Conservation (phyloP, 2,888 invertebrate species). For the Lathronympha strigana region DNA sequence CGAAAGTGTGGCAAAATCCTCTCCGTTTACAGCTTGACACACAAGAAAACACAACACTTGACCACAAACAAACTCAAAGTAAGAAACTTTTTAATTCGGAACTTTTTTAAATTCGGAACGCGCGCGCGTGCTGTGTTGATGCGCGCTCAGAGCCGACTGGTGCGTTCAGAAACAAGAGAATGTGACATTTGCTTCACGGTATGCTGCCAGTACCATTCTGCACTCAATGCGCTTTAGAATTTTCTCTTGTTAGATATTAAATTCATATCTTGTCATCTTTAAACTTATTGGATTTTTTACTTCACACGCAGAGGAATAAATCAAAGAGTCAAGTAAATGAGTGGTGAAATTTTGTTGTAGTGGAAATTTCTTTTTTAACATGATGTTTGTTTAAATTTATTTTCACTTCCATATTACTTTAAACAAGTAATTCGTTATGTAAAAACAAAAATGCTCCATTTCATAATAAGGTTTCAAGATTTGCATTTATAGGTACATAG, state of each 20-base stretch:
- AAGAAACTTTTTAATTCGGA: constrained; percentile 46
- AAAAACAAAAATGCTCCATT: no score
- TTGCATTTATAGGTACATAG: no score
- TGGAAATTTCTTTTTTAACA: neutral
- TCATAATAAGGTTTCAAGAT: no score
- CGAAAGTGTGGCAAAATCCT: constrained; percentile 3
- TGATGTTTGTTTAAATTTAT: no score
- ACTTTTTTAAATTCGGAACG: constrained; percentile 47
- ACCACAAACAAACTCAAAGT: constrained; percentile 45
- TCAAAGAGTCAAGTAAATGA: neutral
- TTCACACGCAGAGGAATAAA: neutral
- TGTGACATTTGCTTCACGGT: constrained; percentile 46
- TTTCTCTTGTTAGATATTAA: constrained; percentile 12
- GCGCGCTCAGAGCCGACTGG: constrained; percentile 57
- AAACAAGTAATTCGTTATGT: no score
- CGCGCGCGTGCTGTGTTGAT: constrained; percentile 50
- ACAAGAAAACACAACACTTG: constrained; percentile 46
- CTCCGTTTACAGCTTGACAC: constrained; percentile 19
- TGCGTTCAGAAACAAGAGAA: constrained; percentile 49
- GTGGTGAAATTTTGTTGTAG: neutral
- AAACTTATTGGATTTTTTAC: neutral
- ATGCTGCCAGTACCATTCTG: constrained; percentile 42
- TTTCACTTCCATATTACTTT: no score
- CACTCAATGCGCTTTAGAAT: constrained; percentile 21
- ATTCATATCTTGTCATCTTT: constrained; percentile 2